Percentiles rank a stretch among this genome's conserved stretches.
phyloP scores from a whole-genome alignment of 2,888 invertebrate species.

The Petrophora chlorosata region DNA sequence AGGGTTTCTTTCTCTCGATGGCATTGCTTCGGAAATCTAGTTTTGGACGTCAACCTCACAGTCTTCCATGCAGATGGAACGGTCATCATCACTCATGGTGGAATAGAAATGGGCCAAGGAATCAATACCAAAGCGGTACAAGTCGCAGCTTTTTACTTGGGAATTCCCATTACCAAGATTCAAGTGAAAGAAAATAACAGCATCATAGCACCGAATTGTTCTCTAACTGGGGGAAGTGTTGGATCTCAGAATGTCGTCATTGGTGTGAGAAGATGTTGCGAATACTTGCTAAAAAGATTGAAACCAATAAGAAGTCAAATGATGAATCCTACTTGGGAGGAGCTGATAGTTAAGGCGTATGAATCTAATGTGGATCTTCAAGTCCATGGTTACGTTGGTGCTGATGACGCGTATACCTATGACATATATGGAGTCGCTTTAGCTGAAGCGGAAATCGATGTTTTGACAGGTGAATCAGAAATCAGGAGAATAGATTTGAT shows the following conservation, averaged over 20 bases:
- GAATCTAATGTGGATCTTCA: conserved; percentile 51
- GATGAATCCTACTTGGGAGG: conserved; percentile 71
- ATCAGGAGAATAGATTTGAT: conserved; percentile 84
- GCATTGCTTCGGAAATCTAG: conserved; percentile 55
- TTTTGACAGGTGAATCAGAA: conserved; percentile 87
- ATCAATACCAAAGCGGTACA: conserved; percentile 87
- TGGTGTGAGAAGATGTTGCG: conserved; percentile 78
- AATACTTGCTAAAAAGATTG: conserved; percentile 68
- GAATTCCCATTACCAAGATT: conserved; percentile 85
- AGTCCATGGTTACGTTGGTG: conserved; percentile 42
- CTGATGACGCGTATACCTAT: conserved; percentile 40
- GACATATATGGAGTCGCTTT: conserved; percentile 81
- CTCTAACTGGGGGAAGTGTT: conserved; percentile 86
- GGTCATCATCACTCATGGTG: conserved; percentile 86
- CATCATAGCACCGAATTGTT: conserved; percentile 85
- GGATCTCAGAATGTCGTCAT: conserved; percentile 86
- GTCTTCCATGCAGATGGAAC: conserved; percentile 85
- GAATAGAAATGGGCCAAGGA: conserved; percentile 89
- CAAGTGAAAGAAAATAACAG: conserved; percentile 86
- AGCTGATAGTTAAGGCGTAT: conserved; percentile 73
- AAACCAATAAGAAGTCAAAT: conserved; percentile 63
- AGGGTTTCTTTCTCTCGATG: conserved; percentile 85
- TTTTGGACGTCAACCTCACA: conserved; percentile 78
- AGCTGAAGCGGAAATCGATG: conserved; percentile 87
- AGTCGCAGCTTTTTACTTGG: conserved; percentile 85